Conservation (phyloP, 2,888 invertebrate species). For the Pandemis corylana region DNA sequence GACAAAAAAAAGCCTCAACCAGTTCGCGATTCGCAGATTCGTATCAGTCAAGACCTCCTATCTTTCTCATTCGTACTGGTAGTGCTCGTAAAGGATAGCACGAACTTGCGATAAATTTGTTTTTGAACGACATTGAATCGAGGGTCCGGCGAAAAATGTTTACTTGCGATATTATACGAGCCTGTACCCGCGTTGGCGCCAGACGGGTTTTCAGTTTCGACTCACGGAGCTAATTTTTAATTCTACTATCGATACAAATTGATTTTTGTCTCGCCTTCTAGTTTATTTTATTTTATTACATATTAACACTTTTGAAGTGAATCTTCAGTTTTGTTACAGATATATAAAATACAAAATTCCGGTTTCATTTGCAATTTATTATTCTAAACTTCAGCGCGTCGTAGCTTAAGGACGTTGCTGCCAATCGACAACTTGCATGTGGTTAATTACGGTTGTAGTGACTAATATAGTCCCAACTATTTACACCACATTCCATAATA, state of each 20-base stretch:
- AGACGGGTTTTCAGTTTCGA: slow-evolving; percentile 64
- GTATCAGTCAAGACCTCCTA: slow-evolving; percentile 19
- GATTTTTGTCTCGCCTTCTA: neutral
- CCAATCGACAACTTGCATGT: slow-evolving; percentile 10
- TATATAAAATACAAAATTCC: neutral
- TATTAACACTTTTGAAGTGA: neutral
- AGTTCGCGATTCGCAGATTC: slow-evolving; percentile 56
- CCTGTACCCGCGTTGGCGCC: slow-evolving; percentile 52
- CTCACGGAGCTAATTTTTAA: slow-evolving; percentile 65
- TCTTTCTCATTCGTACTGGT: slow-evolving; percentile 16
- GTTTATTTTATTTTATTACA: neutral
- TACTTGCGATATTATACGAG: slow-evolving; percentile 68
- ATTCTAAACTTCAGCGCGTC: neutral
- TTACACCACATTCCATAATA: slow-evolving; percentile 19
- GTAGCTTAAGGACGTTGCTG: slow-evolving; percentile 4
- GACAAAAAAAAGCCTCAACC: slow-evolving; percentile 71
- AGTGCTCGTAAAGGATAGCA: slow-evolving; percentile 21
- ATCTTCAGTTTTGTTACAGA: neutral
- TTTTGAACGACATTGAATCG: slow-evolving; percentile 7
- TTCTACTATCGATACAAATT: slow-evolving; percentile 45
- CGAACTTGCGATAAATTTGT: slow-evolving; percentile 19
- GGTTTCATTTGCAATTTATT: neutral
- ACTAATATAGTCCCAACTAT: slow-evolving; percentile 9
- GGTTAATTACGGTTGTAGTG: slow-evolving; percentile 19
- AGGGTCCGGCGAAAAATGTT: slow-evolving; percentile 55